These are phyloP conservation scores for Galleria mellonella DNA, from an alignment of 1,140 invertebrate species.

Conservation along the genomic window DNA sequence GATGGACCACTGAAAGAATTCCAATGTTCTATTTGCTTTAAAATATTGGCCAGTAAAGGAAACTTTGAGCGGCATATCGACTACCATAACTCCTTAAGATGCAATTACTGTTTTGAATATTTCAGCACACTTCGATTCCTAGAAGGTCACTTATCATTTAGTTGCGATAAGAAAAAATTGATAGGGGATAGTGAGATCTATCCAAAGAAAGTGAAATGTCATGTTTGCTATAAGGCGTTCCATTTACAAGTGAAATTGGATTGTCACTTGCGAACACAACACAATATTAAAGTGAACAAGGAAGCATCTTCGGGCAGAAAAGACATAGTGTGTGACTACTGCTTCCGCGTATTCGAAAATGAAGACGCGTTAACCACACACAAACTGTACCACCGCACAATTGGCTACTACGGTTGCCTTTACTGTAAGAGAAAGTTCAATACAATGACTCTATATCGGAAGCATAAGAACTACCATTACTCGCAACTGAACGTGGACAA, in stretches of 20 bases:
- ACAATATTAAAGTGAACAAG: slow-evolving; percentile 41
- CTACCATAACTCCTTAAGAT: slow-evolving; percentile 65
- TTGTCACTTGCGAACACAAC: slow-evolving; percentile 63
- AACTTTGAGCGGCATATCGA: slow-evolving; percentile 66
- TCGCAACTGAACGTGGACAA: slow-evolving; percentile 53
- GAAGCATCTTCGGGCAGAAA: slow-evolving; percentile 36
- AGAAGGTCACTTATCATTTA: slow-evolving; percentile 60
- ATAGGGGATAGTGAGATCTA: slow-evolving; percentile 61
- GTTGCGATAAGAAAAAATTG: slow-evolving; percentile 63
- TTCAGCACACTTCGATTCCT: slow-evolving; percentile 60
- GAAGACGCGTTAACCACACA: slow-evolving; percentile 55
- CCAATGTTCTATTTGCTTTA: slow-evolving; percentile 67
- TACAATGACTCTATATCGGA: slow-evolving; percentile 48
- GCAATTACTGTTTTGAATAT: slow-evolving; percentile 71
- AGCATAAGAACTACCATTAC: slow-evolving; percentile 66
- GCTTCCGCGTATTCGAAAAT: slow-evolving; percentile 64
- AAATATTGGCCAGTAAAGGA: slow-evolving; percentile 58
- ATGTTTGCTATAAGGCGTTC: slow-evolving; percentile 68
- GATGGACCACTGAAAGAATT: slow-evolving; percentile 53
- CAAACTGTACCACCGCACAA: slow-evolving; percentile 56
- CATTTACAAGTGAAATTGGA: slow-evolving; percentile 68
- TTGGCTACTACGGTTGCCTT: slow-evolving; percentile 61
- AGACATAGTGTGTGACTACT: slow-evolving; percentile 64
- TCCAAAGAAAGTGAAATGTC: slow-evolving; percentile 61
- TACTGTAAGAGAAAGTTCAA: slow-evolving; percentile 64